These are phyloP conservation scores for Agonopterix arenella DNA, from an alignment of 2,888 invertebrate species.

Conservation along the genomic window DNA sequence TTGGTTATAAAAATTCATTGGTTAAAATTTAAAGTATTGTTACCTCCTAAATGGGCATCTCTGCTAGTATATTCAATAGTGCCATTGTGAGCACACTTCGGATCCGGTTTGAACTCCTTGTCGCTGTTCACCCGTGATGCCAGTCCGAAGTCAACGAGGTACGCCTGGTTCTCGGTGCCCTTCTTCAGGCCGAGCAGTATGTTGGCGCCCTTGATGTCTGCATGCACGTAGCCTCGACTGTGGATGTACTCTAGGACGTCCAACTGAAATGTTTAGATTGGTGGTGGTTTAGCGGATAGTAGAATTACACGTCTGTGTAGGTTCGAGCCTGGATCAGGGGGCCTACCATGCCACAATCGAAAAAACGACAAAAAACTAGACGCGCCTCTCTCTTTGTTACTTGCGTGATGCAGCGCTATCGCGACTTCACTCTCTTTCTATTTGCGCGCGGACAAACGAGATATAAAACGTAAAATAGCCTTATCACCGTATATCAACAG, in stretches of 20 bases:
- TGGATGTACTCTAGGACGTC: conserved; percentile 96
- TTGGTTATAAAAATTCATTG: too few relatives aligned
- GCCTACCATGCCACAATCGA: too few relatives aligned
- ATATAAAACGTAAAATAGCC: too few relatives aligned
- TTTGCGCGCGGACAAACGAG: too few relatives aligned
- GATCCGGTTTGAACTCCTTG: conserved; percentile 91
- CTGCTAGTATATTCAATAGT: conserved; percentile 97
- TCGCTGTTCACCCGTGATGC: conserved; percentile 86
- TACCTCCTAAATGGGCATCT: conserved; percentile 96
- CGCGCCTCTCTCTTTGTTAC: too few relatives aligned
- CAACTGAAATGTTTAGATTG: conserved; percentile 73
- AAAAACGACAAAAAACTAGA: too few relatives aligned
- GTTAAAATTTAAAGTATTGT: conserved; percentile 9
- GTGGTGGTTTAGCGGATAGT: too few relatives aligned
- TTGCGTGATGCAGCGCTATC: too few relatives aligned
- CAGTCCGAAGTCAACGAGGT: conserved; percentile 95
- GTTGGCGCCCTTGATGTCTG: conserved; percentile 97
- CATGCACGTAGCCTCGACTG: conserved; percentile 92
- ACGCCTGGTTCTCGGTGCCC: conserved; percentile 83
- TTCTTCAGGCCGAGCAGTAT: conserved; percentile 85
- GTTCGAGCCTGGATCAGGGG: too few relatives aligned
- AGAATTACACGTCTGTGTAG: too few relatives aligned
- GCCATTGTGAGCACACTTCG: conserved; percentile 96
- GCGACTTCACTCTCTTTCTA: too few relatives aligned
- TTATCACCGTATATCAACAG: too few relatives aligned